Percentiles rank a stretch among this genome's conserved stretches.
phyloP scores from a whole-genome alignment of 64 coral and sea anemone species.

The Actinia equina region DNA sequence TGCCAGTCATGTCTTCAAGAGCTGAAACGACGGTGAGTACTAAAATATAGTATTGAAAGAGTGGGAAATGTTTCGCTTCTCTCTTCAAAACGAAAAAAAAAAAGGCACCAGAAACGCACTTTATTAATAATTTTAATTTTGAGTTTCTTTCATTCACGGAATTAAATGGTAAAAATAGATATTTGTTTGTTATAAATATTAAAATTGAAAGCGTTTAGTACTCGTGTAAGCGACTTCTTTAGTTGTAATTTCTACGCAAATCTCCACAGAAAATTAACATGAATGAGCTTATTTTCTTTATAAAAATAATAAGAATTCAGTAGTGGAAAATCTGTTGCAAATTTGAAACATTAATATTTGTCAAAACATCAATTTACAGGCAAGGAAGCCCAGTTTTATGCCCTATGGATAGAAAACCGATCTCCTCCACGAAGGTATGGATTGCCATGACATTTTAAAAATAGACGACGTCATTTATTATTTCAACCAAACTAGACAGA shows the following conservation, averaged over 20 bases:
- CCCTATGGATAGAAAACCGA: conserved; percentile 55
- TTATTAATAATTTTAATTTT: not conserved
- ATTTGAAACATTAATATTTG: not conserved
- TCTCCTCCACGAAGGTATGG: conserved; percentile 49
- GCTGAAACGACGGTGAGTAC: conserved; percentile 70
- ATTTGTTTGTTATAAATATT: not conserved
- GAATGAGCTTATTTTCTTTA: too few species aligned
- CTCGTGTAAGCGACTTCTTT: not conserved
- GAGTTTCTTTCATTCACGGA: not conserved
- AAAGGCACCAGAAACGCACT: not conserved
- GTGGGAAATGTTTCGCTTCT: not conserved
- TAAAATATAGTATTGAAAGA: not conserved
- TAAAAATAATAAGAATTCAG: too few species aligned
- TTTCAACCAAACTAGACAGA: not conserved
- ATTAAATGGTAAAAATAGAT: not conserved
- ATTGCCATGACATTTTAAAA: not conserved
- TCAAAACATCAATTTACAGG: not conserved
- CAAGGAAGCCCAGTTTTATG: conserved; percentile 59
- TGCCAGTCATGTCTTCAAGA: conserved; percentile 97
- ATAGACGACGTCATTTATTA: not conserved
- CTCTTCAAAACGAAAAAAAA: not conserved
- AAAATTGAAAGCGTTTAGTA: not conserved
- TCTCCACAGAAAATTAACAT: too few species aligned
- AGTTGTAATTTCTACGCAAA: not conserved
- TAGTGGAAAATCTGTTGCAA: not conserved